Evolutionary conservation across 2,888 invertebrate genomes (phyloP), one percentile per base, ranked within the genome.

Genomic region (Melinaea marsaeus): DNA sequence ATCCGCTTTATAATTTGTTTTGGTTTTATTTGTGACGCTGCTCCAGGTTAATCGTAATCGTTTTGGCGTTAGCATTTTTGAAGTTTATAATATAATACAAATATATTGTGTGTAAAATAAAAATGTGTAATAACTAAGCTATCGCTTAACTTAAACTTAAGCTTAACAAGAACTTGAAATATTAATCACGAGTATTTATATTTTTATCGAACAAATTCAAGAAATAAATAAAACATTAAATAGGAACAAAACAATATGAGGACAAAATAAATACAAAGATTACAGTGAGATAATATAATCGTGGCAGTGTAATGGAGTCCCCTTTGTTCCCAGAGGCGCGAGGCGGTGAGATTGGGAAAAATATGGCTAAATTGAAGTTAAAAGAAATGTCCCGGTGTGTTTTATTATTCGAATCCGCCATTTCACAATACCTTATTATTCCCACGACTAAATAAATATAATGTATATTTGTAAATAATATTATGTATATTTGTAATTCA

Each of bases 1-100:
- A 84, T 83, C 83, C 82, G 83, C 78, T 83, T 86, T 86, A 84
- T 89, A 89, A 89, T 89, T 89, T 88, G 88, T 88, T 88, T 90
- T 79, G 78, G 79, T 85, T 83, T 87, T 87, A 84, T 86, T 84
- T 80, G 75, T 78, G 79, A 79, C 79, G 79, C 78, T 79, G 77
- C 76, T 75, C 75, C 73, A 75, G 77, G 78, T 80, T 83, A 80
- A 80, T 85, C 79, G 81, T 79, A 80, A 70, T 74, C 73, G 71
- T 75, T 75, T 79, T 79, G 79, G 73, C 66, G 60, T 63, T 35
- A 57, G 51, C 22, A 9, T 11, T 32, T 32, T 11, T 51, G 6
- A 22, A 51, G 32, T 51, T 51, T 51, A 32, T 32, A 51, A 32
- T n/a, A 32, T 9, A 51, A 51, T 32, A 32, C n/a, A 5, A 3